phyloP scores from a whole-genome alignment of 2,888 invertebrate genomes.

The Dasypogon diadema region DNA sequence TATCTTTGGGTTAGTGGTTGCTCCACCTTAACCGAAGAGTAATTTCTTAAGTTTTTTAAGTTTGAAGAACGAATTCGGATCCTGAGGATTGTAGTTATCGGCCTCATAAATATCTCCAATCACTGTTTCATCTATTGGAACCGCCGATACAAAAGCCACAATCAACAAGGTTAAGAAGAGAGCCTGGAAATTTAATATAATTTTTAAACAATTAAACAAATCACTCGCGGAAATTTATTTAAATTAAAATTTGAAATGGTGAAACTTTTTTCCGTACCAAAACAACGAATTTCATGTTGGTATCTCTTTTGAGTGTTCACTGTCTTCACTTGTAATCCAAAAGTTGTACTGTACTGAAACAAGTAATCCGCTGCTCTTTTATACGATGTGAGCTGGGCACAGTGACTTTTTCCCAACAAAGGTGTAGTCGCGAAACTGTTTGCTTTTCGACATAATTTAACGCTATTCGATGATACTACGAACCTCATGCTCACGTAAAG shows the following conservation, averaged over 20 bases:
- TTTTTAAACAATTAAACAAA: not conserved
- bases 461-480: not conserved
- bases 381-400: conserved; percentile 30
- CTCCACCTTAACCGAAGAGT: conserved; percentile 62
- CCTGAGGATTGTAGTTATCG: conserved; percentile 63
- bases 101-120: conserved; percentile 58
- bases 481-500: no score
- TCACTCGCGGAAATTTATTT: not conserved
- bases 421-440: conserved; percentile 52
- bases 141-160: conserved; percentile 62
- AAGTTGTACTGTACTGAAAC: conserved; percentile 51
- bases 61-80: conserved; percentile 65
- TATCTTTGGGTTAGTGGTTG: not conserved
- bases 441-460: conserved; percentile 46
- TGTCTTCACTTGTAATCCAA: conserved; percentile 49
- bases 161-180: conserved; percentile 63
- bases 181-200: conserved; percentile 59
- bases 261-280: conserved; percentile 53
- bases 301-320: conserved; percentile 27
- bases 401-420: conserved; percentile 53
- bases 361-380: conserved; percentile 51
- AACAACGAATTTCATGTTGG: conserved; percentile 54
- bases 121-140: conserved; percentile 65
- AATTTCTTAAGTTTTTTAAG: conserved; percentile 66
- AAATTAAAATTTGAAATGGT: not conserved